Evolutionary conservation across 2,797 vertebrate genomes (phyloP).

Genomic region (Tamandua tetradactyla): DNA sequence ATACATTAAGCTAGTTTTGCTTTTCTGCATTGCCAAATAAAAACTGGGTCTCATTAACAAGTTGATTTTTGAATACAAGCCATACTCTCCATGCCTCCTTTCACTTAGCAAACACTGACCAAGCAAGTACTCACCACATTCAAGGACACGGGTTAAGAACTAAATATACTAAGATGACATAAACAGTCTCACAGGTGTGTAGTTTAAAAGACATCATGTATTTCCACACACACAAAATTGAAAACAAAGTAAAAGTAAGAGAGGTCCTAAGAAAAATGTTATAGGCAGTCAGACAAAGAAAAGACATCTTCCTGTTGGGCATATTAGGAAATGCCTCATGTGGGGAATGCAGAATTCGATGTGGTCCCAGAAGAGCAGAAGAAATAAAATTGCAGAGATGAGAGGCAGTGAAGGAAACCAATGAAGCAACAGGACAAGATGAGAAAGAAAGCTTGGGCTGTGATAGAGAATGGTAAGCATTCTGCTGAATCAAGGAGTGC

Average conservation of each 20-base stretch:
- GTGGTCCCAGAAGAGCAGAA: background rate
- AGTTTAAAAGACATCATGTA: background rate
- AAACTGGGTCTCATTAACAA: background rate
- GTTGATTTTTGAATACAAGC: background rate
- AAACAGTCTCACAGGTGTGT: background rate
- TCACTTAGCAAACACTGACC: background rate
- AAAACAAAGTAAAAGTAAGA: background rate
- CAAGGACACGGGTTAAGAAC: background rate
- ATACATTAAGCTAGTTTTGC: background rate
- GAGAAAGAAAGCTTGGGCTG: background rate
- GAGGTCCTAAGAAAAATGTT: background rate
- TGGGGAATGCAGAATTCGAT: background rate
- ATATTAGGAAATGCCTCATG: background rate
- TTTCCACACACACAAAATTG: background rate
- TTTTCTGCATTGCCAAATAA: background rate
- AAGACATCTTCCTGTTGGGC: background rate
- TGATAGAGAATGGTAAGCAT: fast-evolving
- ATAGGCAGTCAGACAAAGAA: background rate
- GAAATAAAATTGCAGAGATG: background rate
- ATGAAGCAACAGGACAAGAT: background rate
- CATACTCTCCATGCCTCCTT: background rate
- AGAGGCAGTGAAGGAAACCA: background rate
- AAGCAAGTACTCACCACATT: background rate
- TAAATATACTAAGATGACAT: background rate
- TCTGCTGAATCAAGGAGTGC: background rate